Evolutionary conservation across 30 jellyfish, hydroid and myxozoan genomes (phyloP).

Genomic region (Hydra vulgaris): DNA sequence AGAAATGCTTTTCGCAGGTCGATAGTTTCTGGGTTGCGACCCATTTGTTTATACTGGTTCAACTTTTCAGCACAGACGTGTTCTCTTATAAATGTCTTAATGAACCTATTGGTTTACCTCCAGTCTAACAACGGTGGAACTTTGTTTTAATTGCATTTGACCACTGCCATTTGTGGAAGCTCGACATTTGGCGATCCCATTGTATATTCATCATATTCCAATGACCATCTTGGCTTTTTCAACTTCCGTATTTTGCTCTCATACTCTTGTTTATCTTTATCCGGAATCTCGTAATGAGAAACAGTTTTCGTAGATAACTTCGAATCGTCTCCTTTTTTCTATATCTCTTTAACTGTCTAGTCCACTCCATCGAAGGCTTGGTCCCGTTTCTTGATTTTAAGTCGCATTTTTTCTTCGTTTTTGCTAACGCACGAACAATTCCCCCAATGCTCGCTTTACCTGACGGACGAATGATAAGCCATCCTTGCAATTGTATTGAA

Average conservation of each 20-base stretch:
- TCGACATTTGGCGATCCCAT: background rate
- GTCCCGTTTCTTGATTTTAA: background rate
- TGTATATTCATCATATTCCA: background rate
- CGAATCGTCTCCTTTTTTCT: background rate
- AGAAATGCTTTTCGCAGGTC: background rate
- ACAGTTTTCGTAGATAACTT: background rate
- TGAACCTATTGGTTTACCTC: background rate
- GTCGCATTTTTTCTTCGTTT: background rate
- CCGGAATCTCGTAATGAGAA: background rate
- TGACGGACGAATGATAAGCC: background rate
- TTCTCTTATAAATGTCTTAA: background rate
- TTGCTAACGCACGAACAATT: background rate
- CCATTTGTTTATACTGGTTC: background rate
- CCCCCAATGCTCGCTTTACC: background rate
- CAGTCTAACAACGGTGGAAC: background rate
- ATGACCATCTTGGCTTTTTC: background rate
- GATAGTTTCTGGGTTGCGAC: background rate
- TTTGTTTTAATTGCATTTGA: background rate
- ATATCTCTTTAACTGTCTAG: background rate
- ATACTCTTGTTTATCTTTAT: background rate
- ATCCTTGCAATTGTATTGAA: background rate
- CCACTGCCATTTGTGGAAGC: background rate
- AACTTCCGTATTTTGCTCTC: background rate
- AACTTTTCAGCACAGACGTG: background rate
- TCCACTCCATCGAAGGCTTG: background rate